Percentiles rank a stretch among this genome's conserved stretches.
phyloP scores from a whole-genome alignment of 2,888 invertebrate genomes.

The Priocnemis perturbator region DNA sequence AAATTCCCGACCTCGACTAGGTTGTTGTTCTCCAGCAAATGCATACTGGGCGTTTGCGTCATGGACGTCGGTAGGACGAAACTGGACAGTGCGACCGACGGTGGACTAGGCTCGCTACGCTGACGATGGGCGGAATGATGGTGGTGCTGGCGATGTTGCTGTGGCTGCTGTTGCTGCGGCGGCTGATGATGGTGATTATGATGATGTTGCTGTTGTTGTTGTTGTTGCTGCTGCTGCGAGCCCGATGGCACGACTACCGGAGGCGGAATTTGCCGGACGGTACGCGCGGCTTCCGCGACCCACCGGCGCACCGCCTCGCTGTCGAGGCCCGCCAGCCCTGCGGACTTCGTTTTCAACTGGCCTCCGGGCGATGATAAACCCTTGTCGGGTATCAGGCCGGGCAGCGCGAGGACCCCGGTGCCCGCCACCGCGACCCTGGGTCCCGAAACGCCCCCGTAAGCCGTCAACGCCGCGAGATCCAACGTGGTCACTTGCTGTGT shows the following conservation, averaged over 20 bases:
- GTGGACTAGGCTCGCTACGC: slow-evolving; percentile 55
- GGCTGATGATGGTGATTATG: slow-evolving; percentile 54
- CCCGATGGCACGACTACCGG: slow-evolving; percentile 63
- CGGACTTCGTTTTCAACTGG: slow-evolving; percentile 67
- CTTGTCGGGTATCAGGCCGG: slow-evolving; percentile 71
- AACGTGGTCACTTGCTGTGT: slow-evolving; percentile 59
- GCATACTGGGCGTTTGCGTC: slow-evolving; percentile 74
- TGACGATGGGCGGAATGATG: slow-evolving; percentile 57
- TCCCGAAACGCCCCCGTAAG: slow-evolving; percentile 66
- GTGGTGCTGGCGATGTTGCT: slow-evolving; percentile 48
- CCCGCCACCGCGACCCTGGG: slow-evolving; percentile 73
- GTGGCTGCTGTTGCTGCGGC: slow-evolving; percentile 49
- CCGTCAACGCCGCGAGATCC: slow-evolving; percentile 69
- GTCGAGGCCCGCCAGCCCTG: slow-evolving; percentile 80
- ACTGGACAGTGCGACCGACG: slow-evolving; percentile 57
- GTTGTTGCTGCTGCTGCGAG: slow-evolving; percentile 57
- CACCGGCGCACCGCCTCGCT: slow-evolving; percentile 79
- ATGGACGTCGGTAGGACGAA: slow-evolving; percentile 66
- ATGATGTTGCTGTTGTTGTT: slow-evolving; percentile 50
- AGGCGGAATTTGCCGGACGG: slow-evolving; percentile 72
- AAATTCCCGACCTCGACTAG: slow-evolving; percentile 61
- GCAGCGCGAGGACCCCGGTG: slow-evolving; percentile 72
- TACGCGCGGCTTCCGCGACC: slow-evolving; percentile 79
- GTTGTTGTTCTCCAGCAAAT: slow-evolving; percentile 72
- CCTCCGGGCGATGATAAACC: slow-evolving; percentile 68